A percentile compares a stretch with the other conserved stretches of the same genome.
phyloP scores from a whole-genome alignment of 1,140 invertebrate species.

The Spodoptera frugiperda region DNA sequence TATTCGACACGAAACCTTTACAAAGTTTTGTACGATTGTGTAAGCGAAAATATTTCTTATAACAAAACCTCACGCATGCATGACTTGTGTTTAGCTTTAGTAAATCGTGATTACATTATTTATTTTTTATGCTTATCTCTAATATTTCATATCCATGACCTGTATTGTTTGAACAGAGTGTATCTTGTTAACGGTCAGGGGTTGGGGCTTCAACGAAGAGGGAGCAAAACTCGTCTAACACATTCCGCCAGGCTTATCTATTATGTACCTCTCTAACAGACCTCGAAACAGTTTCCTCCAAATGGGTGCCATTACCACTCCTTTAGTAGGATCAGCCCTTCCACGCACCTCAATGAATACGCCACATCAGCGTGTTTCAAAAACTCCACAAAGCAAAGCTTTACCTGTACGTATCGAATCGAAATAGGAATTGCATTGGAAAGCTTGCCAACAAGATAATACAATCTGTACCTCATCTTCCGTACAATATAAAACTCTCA shows the following conservation, averaged over 20 bases:
- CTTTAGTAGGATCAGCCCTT: neutral
- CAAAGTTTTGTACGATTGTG: slow-evolving; percentile 7
- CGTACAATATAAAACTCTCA: slow-evolving; percentile 76
- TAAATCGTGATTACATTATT: no score
- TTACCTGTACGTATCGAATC: slow-evolving; percentile 56
- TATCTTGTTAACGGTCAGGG: slow-evolving; percentile 31
- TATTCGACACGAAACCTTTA: slow-evolving; percentile 6
- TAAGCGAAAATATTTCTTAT: slow-evolving; percentile 28
- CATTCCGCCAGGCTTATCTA: slow-evolving; percentile 46
- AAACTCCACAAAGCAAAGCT: neutral
- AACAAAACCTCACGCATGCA: no score
- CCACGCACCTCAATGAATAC: slow-evolving; percentile 26
- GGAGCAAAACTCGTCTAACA: slow-evolving; percentile 44
- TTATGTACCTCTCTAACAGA: slow-evolving; percentile 42
- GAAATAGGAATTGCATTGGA: slow-evolving; percentile 73
- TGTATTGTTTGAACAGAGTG: slow-evolving; percentile 23
- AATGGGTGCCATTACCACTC: slow-evolving; percentile 7
- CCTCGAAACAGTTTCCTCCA: slow-evolving; percentile 39
- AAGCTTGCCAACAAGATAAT: slow-evolving; percentile 81
- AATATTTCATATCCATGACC: neutral
- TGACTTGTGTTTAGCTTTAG: no score
- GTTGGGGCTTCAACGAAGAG: slow-evolving; percentile 36
- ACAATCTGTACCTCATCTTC: slow-evolving; percentile 75
- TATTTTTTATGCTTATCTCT: neutral
- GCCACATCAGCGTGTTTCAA: slow-evolving; percentile 7